phyloP scores from a whole-genome alignment of 1,140 invertebrate genomes.

The Metaphire vulgaris region DNA sequence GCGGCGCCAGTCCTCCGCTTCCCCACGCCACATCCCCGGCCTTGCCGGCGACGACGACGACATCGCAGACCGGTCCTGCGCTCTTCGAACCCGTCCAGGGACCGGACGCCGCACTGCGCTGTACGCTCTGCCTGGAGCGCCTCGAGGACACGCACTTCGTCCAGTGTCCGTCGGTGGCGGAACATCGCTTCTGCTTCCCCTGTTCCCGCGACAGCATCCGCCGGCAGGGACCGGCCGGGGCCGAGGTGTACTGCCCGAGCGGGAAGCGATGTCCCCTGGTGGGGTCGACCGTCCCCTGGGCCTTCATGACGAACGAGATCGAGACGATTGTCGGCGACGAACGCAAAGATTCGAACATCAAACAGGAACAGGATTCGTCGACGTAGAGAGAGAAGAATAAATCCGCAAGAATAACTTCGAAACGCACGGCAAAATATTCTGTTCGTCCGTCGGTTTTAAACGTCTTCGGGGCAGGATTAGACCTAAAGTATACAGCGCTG shows the following conservation, averaged over 20 bases:
- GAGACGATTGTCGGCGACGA: slow-evolving; percentile 81
- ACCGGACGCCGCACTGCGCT: slow-evolving; percentile 59
- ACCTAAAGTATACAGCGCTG: no score
- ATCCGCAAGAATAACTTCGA: no score
- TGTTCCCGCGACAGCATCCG: slow-evolving; percentile 96
- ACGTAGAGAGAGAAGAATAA: no score
- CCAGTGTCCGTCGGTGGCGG: slow-evolving; percentile 92
- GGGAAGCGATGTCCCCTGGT: slow-evolving; percentile 68
- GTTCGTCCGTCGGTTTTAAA: no score
- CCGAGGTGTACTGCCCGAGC: slow-evolving; percentile 59
- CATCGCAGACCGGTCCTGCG: slow-evolving; percentile 26
- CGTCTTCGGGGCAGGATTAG: no score
- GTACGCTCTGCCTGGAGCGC: slow-evolving; percentile 92
- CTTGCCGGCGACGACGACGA: no score
- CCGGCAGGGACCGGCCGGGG: slow-evolving; percentile 78
- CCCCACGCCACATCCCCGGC: no score
- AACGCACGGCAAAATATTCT: no score
- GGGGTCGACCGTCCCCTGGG: slow-evolving; percentile 95
- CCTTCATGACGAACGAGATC: slow-evolving; percentile 99
- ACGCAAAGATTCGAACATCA: slow-evolving; percentile 15
- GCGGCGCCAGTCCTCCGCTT: no score
- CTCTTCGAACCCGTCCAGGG: slow-evolving; percentile 38
- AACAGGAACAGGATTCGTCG: slow-evolving; percentile 16
- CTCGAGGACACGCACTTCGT: slow-evolving; percentile 99
- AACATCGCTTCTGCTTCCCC: slow-evolving; percentile 99